phyloP scores from a whole-genome alignment of 2,113 vertebrate species.

The Jacana jacana region DNA sequence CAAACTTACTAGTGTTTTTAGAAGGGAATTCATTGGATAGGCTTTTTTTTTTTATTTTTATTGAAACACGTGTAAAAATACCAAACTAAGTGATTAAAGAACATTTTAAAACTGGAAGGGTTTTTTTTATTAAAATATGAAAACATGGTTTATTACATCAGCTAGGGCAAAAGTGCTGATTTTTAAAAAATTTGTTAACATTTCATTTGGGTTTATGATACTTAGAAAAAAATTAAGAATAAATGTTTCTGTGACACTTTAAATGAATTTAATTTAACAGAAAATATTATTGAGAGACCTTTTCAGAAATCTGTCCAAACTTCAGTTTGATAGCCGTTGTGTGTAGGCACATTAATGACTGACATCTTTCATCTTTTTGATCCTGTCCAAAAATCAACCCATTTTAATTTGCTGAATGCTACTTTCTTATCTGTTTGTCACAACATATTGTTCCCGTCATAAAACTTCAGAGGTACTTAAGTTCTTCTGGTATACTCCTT shows the following conservation, averaged over 20 bases:
- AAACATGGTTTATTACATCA: constrained; percentile 56
- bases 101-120: constrained; percentile 52
- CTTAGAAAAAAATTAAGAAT: not conserved
- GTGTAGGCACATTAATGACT: not conserved
- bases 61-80: constrained; percentile 73
- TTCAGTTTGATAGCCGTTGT: not conserved
- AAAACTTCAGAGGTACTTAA: not conserved
- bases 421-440: not conserved
- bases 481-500: not conserved
- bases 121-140: constrained; percentile 68
- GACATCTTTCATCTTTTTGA: not conserved
- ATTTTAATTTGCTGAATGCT: not conserved
- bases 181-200: not conserved
- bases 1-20: constrained; percentile 65
- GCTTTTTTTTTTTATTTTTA: constrained; percentile 44
- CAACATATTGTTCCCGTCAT: not conserved
- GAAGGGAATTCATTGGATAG: constrained; percentile 65
- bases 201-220: constrained; percentile 17
- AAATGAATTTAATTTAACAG: not conserved
- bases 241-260: not conserved
- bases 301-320: not conserved
- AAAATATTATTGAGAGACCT: not conserved
- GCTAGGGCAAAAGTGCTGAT: not conserved
- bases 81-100: constrained; percentile 68
- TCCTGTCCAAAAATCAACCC: no score